Conservation (phyloP, 2,113 vertebrate species). For the Ochotona princeps region DNA sequence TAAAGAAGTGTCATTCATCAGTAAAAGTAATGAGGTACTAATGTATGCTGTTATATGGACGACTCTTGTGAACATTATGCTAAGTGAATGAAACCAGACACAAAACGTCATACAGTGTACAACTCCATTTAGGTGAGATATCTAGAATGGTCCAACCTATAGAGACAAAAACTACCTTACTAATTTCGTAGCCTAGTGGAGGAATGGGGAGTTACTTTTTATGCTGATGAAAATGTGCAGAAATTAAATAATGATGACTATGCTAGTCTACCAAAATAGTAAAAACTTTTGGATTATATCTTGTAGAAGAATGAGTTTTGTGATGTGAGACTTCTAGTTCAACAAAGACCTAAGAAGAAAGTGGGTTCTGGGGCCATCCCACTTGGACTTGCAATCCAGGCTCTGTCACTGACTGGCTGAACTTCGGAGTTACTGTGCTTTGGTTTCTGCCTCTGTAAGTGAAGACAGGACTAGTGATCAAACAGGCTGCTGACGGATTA, state of each 20-base stretch:
- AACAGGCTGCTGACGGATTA: background rate
- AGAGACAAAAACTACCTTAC: background rate
- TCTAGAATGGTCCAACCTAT: fast-evolving
- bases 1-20: background rate
- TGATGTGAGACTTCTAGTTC: background rate
- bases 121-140: background rate
- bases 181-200: too few species aligned
- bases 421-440: background rate
- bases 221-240: background rate
- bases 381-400: background rate
- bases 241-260: background rate
- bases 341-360: background rate
- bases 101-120: background rate
- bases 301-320: background rate
- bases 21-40: background rate
- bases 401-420: background rate
- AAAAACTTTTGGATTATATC: background rate
- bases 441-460: background rate
- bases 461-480: background rate
- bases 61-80: background rate
- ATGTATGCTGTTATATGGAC: background rate
- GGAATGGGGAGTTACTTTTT: background rate
- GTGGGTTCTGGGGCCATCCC: background rate
- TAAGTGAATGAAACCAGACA: background rate
- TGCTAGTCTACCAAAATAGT: background rate